Evolutionary conservation across 2,888 invertebrate species (phyloP).

Genomic region (Hydriomena furcata): DNA sequence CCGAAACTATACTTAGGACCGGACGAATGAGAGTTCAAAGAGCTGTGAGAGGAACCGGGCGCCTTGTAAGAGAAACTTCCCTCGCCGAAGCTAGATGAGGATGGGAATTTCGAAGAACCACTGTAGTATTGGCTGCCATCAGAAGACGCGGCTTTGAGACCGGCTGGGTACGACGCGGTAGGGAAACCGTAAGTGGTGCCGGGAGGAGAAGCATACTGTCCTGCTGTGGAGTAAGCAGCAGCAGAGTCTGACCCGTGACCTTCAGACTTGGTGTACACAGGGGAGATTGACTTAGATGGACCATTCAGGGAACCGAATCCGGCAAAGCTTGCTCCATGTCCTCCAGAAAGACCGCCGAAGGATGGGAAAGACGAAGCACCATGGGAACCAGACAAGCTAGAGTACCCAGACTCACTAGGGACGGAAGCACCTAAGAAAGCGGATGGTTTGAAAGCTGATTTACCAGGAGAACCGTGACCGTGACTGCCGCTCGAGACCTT

Average conservation of each 20-base stretch:
- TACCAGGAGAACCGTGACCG: conserved; percentile 52
- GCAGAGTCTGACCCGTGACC: conserved; percentile 59
- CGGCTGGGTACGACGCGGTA: conserved; percentile 52
- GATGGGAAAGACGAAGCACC: conserved; percentile 53
- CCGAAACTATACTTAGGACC: conserved; percentile 67
- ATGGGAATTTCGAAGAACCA: conserved; percentile 56
- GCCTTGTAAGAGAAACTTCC: conserved; percentile 64
- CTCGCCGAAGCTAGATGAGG: conserved; percentile 53
- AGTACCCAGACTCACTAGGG: conserved; percentile 60
- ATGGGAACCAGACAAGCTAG: conserved; percentile 56
- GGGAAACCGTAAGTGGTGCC: conserved; percentile 65
- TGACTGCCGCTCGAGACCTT: conserved; percentile 48
- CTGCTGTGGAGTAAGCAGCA: conserved; percentile 59
- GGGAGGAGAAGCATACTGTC: conserved; percentile 61
- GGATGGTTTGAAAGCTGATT: conserved; percentile 74
- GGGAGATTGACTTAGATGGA: conserved; percentile 59
- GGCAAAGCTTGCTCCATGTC: conserved; percentile 56
- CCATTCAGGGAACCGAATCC: conserved; percentile 57
- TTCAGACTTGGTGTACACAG: conserved; percentile 60
- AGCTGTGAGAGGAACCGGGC: conserved; percentile 56
- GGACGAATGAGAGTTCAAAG: conserved; percentile 59
- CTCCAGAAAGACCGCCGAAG: conserved; percentile 49
- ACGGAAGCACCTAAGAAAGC: conserved; percentile 70
- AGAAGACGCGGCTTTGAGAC: conserved; percentile 62
- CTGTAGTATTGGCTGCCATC: conserved; percentile 62